Conservation (phyloP, 2,888 invertebrate species). For the Tinea trinotella region DNA sequence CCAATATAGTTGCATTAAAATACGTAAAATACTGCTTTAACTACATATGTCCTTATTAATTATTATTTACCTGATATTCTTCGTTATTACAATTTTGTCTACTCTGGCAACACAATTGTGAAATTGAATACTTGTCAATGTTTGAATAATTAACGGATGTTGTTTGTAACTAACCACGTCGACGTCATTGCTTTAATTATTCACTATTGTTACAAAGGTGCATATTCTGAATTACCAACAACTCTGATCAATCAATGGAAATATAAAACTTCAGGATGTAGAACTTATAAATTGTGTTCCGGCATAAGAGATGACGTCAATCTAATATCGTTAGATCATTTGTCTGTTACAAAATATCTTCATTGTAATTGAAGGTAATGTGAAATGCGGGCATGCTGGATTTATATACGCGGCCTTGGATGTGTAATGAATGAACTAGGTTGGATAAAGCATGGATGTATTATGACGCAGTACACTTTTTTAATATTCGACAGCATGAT, state of each 20-base stretch:
- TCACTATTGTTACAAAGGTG: neutral
- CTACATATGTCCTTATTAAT: too few relatives aligned
- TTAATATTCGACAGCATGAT: too few relatives aligned
- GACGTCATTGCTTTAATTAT: neutral
- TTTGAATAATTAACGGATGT: neutral
- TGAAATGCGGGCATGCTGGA: neutral
- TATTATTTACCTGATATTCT: too few relatives aligned
- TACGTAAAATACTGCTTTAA: too few relatives aligned
- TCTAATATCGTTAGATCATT: neutral
- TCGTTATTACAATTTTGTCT: too few relatives aligned
- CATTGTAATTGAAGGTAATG: neutral
- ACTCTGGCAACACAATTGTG: too few relatives aligned
- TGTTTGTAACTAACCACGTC: neutral
- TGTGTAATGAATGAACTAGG: neutral
- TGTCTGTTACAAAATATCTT: neutral
- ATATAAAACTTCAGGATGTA: neutral
- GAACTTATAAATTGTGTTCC: neutral
- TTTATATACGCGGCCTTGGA: conserved; percentile 1
- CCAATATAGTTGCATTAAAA: too few relatives aligned
- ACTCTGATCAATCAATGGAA: neutral
- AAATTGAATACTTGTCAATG: neutral
- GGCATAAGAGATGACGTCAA: neutral
- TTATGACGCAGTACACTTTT: neutral
- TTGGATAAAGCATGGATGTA: neutral
- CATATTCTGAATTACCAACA: neutral